phyloP scores from a whole-genome alignment of 2,888 invertebrate genomes.

The Limenitis camilla region DNA sequence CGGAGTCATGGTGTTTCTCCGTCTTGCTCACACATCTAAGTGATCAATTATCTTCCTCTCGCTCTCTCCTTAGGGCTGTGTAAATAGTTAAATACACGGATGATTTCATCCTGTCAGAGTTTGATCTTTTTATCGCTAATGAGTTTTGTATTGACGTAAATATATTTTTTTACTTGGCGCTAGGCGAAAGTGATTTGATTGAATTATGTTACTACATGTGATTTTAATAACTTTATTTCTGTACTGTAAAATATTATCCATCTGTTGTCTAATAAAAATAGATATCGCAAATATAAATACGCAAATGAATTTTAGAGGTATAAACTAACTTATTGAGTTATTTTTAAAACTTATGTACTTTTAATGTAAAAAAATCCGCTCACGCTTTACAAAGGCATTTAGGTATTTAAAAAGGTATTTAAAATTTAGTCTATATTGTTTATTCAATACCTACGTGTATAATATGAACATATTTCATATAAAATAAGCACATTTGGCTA shows the following conservation, averaged over 20 bases:
- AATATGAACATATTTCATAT: too few relatives aligned
- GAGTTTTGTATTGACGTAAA: slow-evolving; percentile 23
- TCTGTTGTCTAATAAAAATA: too few relatives aligned
- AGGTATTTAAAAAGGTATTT: too few relatives aligned
- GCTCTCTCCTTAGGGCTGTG: slow-evolving; percentile 39
- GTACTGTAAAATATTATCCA: neutral
- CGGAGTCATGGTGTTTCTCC: slow-evolving; percentile 40
- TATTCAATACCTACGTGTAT: too few relatives aligned
- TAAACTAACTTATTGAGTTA: too few relatives aligned
- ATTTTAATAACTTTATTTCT: neutral
- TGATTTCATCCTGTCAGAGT: slow-evolving; percentile 58
- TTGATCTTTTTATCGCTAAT: slow-evolving; percentile 33
- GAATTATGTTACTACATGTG: neutral
- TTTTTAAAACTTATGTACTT: too few relatives aligned
- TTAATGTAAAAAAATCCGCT: too few relatives aligned
- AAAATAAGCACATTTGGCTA: too few relatives aligned
- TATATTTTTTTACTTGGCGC: slow-evolving; percentile 9
- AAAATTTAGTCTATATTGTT: too few relatives aligned
- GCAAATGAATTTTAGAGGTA: too few relatives aligned
- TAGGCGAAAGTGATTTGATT: slow-evolving; percentile 8
- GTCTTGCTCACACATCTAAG: slow-evolving; percentile 31
- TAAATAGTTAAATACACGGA: slow-evolving; percentile 50
- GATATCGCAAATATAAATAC: too few relatives aligned
- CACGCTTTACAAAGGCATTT: too few relatives aligned
- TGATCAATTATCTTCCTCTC: slow-evolving; percentile 28